These are phyloP conservation scores for Phyllotis vaccarum DNA, from an alignment of 2,797 vertebrate genomes.

Conservation along the genomic window DNA sequence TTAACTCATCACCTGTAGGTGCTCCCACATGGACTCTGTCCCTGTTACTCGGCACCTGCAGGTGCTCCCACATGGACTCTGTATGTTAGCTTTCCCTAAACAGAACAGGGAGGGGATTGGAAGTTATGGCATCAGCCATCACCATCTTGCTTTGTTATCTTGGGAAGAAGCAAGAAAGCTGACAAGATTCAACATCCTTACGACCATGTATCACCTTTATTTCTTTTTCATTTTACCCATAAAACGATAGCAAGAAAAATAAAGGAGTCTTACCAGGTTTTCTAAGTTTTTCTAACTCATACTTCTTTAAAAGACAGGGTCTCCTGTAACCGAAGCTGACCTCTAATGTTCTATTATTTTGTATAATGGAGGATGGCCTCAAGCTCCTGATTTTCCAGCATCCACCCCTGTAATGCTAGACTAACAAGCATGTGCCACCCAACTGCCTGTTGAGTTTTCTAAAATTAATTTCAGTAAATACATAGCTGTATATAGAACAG, in stretches of 20 bases:
- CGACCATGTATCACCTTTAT: conserved; percentile 12
- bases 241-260: not conserved
- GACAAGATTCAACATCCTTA: conserved; percentile 4
- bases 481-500: not conserved
- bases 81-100: not conserved
- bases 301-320: not conserved
- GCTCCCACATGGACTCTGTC: too few relatives aligned
- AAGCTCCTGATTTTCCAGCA: not conserved
- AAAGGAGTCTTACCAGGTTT: not conserved
- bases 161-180: not conserved
- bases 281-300: not conserved
- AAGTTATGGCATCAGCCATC: not conserved
- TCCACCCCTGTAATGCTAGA: not conserved
- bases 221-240: not conserved
- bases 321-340: not conserved
- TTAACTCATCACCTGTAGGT: too few relatives aligned
- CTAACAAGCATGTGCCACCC: not conserved
- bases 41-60: too few relatives aligned
- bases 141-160: not conserved
- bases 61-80: too few relatives aligned
- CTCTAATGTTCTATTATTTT: not conserved
- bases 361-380: not conserved
- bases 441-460: not conserved
- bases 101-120: not conserved
- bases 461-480: not conserved